Base-by-base conservation (phyloP, 2,113 vertebrate species). In the Manacus vitellinus region DNA sequence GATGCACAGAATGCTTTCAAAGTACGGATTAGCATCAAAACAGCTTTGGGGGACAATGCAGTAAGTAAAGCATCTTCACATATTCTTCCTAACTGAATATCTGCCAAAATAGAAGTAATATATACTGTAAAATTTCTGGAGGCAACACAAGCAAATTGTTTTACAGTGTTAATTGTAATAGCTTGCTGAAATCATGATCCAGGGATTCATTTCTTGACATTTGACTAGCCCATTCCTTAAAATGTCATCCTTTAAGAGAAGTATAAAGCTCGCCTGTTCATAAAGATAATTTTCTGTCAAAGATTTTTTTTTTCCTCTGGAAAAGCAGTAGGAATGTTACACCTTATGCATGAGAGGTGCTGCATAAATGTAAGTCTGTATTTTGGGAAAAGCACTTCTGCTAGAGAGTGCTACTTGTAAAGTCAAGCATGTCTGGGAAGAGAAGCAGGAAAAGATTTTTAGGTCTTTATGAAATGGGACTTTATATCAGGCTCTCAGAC, bases 11-110 rank as follows among this genome's bases (percentile, higher is more conserved):
- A 98, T 82, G 98, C 98, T 91, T 98, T 98, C 97, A 99, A 99
- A 98, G 99, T 99, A 67, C 98, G 99, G 85, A 97, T 99, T 95
- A 99, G 99, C 97, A 98, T 99, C 97, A 98, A 97, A 97, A 98
- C 97, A 59, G 99, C 98, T 92, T 98, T 99, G 93, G 99, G 99
- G 97, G 94, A 98, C 39, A 55, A 99, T 37, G 99, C 99, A 80
- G 99, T 99, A 98, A 95, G 99, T 98, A 94, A 59, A 96, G 24
- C 56, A 80, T 76, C 47, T 91, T 74, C 63, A 92, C 39, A 8
- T 80, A 49, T 66, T 96, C 54, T 82, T 91, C 49, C 82, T 84
- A 52, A 52, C 24, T 68, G 80, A 65, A 14, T 85, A 84, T 67
- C 63, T 92, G 37, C 43, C 81, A 75, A 85, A 81, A 58, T 4